Base-by-base conservation (phyloP, 1,140 invertebrate genomes). In the Druon quercuslanigerum region DNA sequence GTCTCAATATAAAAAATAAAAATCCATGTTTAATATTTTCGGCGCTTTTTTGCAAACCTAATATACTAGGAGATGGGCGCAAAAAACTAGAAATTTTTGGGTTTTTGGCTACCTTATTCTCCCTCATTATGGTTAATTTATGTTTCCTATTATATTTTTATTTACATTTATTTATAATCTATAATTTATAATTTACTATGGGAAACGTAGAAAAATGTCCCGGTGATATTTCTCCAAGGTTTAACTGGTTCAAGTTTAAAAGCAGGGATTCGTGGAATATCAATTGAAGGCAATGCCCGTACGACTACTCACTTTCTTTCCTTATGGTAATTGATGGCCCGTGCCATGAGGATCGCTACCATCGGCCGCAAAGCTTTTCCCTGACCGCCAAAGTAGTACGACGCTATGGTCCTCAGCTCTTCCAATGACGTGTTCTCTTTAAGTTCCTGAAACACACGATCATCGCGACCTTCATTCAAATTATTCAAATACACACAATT, bases 351-450 rank as follows among this genome's bases (percentile, higher is more conserved):
- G 84, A 98, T 94, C 19, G 96, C 95, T 52, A 99, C 95, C 95
- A 98, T 96, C 25, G 98, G 98, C 86, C 98, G 94, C 73, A 99
- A 93, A 66, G 97, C 96, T 93, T 99, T 99, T 79, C 98, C 98
- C 89, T 98, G 96, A 50, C 98, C 98, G 92, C 98, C 97, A 92
- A 99, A 99, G 92, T 99, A 99, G 92, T 99, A 99, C 83, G 95
- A 96, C 70, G 97, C 94, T 91, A 99, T 97, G 83, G 95, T 95
- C 88, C 95, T 94, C 85, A 98, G 91, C 89, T 97, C 95, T 73
- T 95, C 92, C 87, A 96, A 94, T 87, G 94, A 94, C 83, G 96
- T 97, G 86, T 96, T 96, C 84, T 92, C 93, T 84, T 94, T 91
- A 84, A 98, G 92, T 90, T 95, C 94, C 96, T 97, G 90, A 73